phyloP scores from a whole-genome alignment of 2,113 vertebrate genomes.

The Xyliphius kryptos region DNA sequence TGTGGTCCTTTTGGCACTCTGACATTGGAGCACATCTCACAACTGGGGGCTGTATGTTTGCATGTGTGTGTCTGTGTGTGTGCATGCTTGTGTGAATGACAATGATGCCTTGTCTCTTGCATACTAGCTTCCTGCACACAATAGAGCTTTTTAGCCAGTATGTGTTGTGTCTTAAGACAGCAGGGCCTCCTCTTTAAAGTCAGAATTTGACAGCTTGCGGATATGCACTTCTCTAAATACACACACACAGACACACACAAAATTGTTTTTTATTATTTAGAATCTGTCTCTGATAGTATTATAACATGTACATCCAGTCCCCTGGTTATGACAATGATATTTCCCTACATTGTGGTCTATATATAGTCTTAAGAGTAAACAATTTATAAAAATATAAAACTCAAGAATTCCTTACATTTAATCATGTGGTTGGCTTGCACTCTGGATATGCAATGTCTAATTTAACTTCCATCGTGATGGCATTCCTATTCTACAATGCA shows the following conservation, averaged over 20 bases:
- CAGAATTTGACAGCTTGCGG: conserved; percentile 61
- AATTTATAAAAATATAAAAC: no score
- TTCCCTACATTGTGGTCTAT: no score
- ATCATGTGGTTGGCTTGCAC: no score
- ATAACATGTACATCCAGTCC: no score
- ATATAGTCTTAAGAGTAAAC: no score
- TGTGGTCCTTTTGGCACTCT: conserved; percentile 42
- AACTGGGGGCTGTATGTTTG: background rate
- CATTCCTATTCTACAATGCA: no score
- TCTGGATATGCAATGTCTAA: no score
- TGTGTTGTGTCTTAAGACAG: conserved; percentile 40
- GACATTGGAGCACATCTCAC: conserved; percentile 47
- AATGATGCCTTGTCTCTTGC: conserved; percentile 52
- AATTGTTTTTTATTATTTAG: no score
- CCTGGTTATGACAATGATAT: no score
- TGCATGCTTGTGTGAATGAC: conserved; percentile 38
- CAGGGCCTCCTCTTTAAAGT: conserved; percentile 54
- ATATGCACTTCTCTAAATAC: conserved; percentile 48
- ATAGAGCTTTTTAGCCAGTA: conserved; percentile 40
- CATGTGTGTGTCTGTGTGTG: conserved; percentile 24
- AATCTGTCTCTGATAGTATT: no score
- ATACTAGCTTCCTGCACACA: conserved; percentile 44
- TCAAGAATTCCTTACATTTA: no score
- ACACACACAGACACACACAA: conserved; percentile 22
- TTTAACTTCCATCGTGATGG: no score